These are phyloP conservation scores for Hydractinia symbiolongicarpus DNA, from an alignment of 30 jellyfish, hydroid and myxozoan species.

Conservation along the genomic window DNA sequence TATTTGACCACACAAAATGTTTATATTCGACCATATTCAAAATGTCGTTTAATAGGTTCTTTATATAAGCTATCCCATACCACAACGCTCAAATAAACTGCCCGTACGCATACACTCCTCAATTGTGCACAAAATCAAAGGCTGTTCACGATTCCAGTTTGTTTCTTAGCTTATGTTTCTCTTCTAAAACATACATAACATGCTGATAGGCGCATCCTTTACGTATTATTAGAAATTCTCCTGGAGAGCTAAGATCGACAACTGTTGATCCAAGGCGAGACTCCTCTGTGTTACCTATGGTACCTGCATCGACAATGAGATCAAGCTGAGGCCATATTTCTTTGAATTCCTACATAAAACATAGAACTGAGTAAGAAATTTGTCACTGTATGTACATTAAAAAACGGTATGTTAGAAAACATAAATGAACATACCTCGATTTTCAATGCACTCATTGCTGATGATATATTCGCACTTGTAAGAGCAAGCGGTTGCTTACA, in stretches of 20 bases:
- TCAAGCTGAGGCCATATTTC: constrained; percentile 73
- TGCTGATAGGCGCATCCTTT: constrained; percentile 56
- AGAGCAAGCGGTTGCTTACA: constrained; percentile 83
- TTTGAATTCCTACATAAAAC: constrained; percentile 54
- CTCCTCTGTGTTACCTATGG: constrained; percentile 62
- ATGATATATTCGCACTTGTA: constrained; percentile 78
- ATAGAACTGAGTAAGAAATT: not conserved
- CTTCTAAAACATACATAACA: constrained; percentile 45
- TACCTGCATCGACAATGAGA: constrained; percentile 85
- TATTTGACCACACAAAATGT: too few species aligned
- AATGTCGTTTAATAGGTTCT: too few species aligned
- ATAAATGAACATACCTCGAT: constrained; percentile 42
- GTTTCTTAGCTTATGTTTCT: constrained; percentile 42
- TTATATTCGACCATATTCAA: too few species aligned
- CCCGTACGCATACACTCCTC: too few species aligned
- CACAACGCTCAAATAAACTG: too few species aligned
- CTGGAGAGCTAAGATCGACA: constrained; percentile 52
- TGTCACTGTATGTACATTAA: not conserved
- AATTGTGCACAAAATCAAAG: too few species aligned
- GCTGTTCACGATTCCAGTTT: too few species aligned
- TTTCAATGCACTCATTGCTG: constrained; percentile 49
- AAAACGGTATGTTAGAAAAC: not conserved
- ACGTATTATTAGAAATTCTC: constrained; percentile 59
- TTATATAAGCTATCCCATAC: too few species aligned
- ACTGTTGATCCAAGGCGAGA: constrained; percentile 91